phyloP scores from a whole-genome alignment of 2,888 invertebrate species.

The Hyposoter didymator region DNA sequence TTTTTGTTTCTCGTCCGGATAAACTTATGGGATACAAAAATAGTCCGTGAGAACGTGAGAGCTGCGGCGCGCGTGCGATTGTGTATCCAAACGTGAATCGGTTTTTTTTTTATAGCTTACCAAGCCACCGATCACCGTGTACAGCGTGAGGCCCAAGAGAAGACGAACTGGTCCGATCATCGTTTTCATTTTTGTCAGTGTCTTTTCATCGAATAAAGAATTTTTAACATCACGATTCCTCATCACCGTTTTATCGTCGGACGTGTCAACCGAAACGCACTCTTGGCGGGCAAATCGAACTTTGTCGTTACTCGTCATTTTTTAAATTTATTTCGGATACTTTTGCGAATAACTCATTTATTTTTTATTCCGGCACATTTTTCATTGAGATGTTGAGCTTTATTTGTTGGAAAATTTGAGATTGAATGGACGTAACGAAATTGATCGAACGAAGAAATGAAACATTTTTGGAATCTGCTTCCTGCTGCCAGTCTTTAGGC shows the following conservation, averaged over 20 bases:
- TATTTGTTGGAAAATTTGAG: background rate
- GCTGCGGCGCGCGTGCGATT: background rate
- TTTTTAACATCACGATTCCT: conserved; percentile 12
- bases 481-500: background rate
- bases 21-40: conserved; percentile 35
- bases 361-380: background rate
- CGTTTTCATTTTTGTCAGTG: conserved; percentile 86
- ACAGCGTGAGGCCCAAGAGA: conserved; percentile 90
- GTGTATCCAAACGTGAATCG: conserved; percentile 10
- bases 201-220: conserved; percentile 53
- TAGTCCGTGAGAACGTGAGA: conserved; percentile 1
- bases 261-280: conserved; percentile 44
- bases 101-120: conserved; percentile 85
- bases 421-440: background rate
- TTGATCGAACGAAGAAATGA: background rate
- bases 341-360: background rate
- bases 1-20: conserved; percentile 26
- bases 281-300: conserved; percentile 58
- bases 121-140: conserved; percentile 92
- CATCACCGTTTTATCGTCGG: background rate
- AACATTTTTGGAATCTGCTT: background rate
- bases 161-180: conserved; percentile 91
- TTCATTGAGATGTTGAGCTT: background rate
- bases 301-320: conserved; percentile 55
- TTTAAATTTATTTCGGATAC: background rate